Evolutionary conservation across 23 tunicate genomes (phyloP), one percentile per base, ranked within the genome.

Genomic region (Styela clava): DNA sequence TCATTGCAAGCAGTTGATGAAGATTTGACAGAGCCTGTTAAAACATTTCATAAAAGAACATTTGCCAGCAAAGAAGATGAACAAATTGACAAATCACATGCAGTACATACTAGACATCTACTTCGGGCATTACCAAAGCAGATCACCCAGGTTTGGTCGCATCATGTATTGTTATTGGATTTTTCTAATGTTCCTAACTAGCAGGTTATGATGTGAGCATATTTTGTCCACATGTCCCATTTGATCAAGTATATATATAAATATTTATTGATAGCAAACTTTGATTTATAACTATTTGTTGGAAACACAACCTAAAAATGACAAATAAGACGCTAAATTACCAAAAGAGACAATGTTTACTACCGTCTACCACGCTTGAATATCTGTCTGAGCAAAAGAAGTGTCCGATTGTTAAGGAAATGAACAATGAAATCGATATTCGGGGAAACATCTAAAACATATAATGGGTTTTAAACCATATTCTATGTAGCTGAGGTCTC

Each of bases 111-210:
- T 3, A 52, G 81, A 52, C 81, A 76, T 52, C 52, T 76, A 16
- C 81, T 76, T 0, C 64, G 81, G 16, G 81, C 31, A 5, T 26
- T 76, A 12, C 81, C 81, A 0, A 44, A 76, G 30, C 81, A 76
- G 26, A 44, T 76, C 21, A 76, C 81, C 5, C 63, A 76, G 81
- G 81, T 76, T 22, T 20, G 52, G 19, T 19, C 29, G 26, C 24
- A 22, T 25, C 27, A 19, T 23, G 0, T 22, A 20, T 22, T 23
- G 20, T n/a, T 0, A 22, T 69, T 69, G 24, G 20, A 19, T n/a
- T 69, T 25, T 25, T 69, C 24, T 69, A 25, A 28, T 24, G 74
- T 69, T 56, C 63, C 18, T 56, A 18, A 18, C 20, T 56, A 20
- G 0, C 30, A n/a, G 19, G 24, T 28, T 69, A 28, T 22, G 20